A percentile compares a stretch with the other conserved stretches of the same genome.
These are phyloP conservation scores for Lordiphosa collinella DNA, from an alignment of 1,140 invertebrate species.

Conservation along the genomic window DNA sequence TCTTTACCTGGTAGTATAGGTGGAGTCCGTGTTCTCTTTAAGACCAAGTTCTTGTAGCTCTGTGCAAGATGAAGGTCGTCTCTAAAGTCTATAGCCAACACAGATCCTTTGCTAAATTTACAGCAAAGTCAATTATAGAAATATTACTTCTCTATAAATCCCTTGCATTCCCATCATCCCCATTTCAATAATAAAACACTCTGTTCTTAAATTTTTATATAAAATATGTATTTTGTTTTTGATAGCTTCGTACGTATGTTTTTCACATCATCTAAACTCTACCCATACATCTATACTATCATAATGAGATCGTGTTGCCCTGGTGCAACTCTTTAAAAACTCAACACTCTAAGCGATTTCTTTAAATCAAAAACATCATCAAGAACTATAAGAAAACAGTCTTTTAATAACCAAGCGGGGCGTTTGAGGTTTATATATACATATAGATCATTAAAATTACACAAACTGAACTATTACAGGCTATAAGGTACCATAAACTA, in stretches of 20 bases:
- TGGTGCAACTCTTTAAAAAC: conserved; percentile 30
- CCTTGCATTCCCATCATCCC: not conserved
- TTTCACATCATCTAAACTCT: not conserved
- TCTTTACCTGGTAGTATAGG: no score
- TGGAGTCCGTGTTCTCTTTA: no score
- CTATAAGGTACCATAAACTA: conserved; percentile 50
- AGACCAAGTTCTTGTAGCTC: no score
- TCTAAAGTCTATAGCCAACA: no score
- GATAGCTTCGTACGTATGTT: conserved; percentile 32
- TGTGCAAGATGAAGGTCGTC: no score
- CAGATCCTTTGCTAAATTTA: no score
- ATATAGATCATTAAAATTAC: conserved; percentile 19
- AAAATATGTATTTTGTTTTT: conserved; percentile 24
- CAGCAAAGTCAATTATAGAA: no score
- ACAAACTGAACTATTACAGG: conserved; percentile 42
- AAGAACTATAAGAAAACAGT: conserved; percentile 47
- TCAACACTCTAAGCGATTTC: conserved; percentile 36
- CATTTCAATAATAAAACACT: not conserved
- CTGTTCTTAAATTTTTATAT: conserved; percentile 19
- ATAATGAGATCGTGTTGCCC: conserved; percentile 67
- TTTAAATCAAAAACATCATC: conserved; percentile 31
- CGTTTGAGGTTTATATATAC: conserved; percentile 49
- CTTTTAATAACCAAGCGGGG: conserved; percentile 50
- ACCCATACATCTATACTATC: conserved; percentile 7
- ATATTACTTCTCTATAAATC: no score